Base-by-base conservation (phyloP, 2,113 vertebrate genomes). In the Promerops cafer region DNA sequence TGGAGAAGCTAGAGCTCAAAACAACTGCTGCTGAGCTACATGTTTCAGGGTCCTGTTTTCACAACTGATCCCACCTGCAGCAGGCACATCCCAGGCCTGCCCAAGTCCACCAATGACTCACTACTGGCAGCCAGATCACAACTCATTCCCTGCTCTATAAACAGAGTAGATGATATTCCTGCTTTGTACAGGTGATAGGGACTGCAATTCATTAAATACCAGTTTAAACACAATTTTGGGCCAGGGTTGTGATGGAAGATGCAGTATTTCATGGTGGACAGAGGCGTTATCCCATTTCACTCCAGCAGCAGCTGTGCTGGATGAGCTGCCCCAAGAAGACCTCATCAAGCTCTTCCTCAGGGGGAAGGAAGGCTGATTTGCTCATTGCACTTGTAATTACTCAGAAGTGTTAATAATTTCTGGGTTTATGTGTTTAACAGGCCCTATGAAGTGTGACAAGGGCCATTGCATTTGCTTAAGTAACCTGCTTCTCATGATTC, bases 401-500 rank as follows among this genome's bases (percentile, higher is more conserved):
- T 47, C 1, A 0, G 3, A 74, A 61, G 23, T 10, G 19, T 75
- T 61, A 78, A 42, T 88, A 16, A 3, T 2, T 35, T 70, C 71
- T 26, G 50, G 49, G 20, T 96, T 80, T 60, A 20, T 17, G 56
- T 59, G 40, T 75, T 89, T 64, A 71, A 77, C 40, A 44, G 50
- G 22, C 66, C 75, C 52, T 57, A 2, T 11, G 53, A 91, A 93
- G 75, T 59, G 44, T 42, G 60, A 79, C 63, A 74, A 63, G 39
- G 27, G 37, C 35, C 44, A 53, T 0, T 54, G 74, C 26, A 19
- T 63, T 77, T 70, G 74, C 70, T 52, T 77, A 82, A 92, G 77
- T 49, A 91, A 96, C 75, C 70, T 75, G 70, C 40, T 39, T 68
- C 81, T 85, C 52, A 19, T 66, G 65, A 88, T 74, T 91, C 71